These are phyloP conservation scores for Crypturellus tataupa DNA, from an alignment of 2,797 vertebrate species.

Conservation along the genomic window DNA sequence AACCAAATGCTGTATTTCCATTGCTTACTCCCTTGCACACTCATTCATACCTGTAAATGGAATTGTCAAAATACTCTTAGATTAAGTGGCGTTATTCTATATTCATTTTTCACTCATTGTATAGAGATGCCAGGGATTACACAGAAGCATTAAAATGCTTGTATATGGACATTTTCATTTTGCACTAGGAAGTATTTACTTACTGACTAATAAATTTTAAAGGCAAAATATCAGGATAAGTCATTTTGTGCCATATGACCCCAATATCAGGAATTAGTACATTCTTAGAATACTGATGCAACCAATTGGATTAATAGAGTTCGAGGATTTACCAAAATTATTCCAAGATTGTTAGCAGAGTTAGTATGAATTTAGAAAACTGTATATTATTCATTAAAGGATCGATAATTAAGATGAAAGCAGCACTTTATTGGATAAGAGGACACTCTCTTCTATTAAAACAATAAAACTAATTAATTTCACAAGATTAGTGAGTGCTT, in stretches of 20 bases:
- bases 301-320: neutral
- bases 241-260: neutral
- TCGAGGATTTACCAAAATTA: neutral
- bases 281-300: neutral
- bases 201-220: neutral
- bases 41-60: neutral
- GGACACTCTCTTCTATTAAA: slow-evolving; percentile 13
- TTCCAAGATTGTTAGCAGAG: neutral
- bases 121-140: neutral
- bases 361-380: neutral
- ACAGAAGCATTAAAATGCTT: neutral
- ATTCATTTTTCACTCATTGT: neutral
- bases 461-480: neutral
- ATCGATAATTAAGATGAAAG: slow-evolving; percentile 8
- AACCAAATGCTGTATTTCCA: neutral
- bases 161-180: neutral
- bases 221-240: neutral
- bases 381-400: neutral
- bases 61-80: neutral
- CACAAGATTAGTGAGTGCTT: neutral
- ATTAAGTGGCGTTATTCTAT: neutral
- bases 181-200: neutral
- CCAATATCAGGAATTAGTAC: neutral
- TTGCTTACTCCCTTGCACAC: neutral
- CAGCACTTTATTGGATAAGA: slow-evolving; percentile 23